Conservation (phyloP, 2,888 invertebrate species). For the Nesidiocoris tenuis region DNA sequence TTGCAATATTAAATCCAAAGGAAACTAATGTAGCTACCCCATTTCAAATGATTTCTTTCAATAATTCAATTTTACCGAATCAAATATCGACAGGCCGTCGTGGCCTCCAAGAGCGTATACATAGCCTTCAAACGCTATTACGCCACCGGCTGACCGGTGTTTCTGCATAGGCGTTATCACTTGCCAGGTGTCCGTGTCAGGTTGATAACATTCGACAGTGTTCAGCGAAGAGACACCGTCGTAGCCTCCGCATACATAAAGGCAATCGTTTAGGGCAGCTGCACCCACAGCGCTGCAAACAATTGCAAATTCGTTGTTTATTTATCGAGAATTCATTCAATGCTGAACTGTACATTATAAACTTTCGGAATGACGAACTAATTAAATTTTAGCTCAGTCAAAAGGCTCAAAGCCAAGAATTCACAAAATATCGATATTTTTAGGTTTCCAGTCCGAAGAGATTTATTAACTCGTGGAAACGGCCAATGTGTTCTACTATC, state of each 20-base stretch:
- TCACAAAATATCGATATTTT: no score
- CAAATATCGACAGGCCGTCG: slow-evolving; percentile 83
- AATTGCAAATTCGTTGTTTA: not conserved
- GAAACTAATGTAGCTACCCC: not conserved
- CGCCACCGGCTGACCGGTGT: slow-evolving; percentile 70
- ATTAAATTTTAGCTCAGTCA: no score
- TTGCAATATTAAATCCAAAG: not conserved
- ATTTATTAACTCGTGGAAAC: no score
- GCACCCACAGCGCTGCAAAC: slow-evolving; percentile 72
- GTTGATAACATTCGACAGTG: slow-evolving; percentile 79
- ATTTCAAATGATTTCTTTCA: not conserved
- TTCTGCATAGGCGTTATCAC: slow-evolving; percentile 72
- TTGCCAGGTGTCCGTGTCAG: slow-evolving; percentile 71
- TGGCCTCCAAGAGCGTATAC: slow-evolving; percentile 84
- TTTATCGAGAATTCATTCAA: no score
- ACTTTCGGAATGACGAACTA: no score
- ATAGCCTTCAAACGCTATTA: slow-evolving; percentile 68
- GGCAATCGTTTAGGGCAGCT: slow-evolving; percentile 72
- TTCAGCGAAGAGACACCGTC: slow-evolving; percentile 80
- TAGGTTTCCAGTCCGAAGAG: no score
- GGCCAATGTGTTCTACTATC: no score
- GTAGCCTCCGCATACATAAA: slow-evolving; percentile 83
- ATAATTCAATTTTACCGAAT: slow-evolving; percentile 61
- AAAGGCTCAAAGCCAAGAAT: no score
- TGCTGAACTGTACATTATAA: no score